Evolutionary conservation across 2,888 invertebrate species (phyloP).

Genomic region (Volucella inflata): DNA sequence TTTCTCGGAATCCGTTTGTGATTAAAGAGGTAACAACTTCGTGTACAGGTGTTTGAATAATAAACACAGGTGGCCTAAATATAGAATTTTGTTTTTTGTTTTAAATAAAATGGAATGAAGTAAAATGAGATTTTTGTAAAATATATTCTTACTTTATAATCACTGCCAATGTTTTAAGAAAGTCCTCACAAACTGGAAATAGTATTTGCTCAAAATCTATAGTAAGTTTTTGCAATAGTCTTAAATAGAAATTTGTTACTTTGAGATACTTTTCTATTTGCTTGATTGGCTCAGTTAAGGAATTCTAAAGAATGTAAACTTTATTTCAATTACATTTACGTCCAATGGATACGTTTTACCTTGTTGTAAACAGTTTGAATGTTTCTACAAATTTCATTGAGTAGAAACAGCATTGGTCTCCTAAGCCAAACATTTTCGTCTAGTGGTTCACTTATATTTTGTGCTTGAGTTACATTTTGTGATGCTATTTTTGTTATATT

Average conservation of each 20-base stretch:
- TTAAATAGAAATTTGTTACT: slow-evolving; percentile 76
- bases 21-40: slow-evolving; percentile 33
- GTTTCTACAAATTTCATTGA: slow-evolving; percentile 73
- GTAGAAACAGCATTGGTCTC: slow-evolving; percentile 72
- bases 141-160: slow-evolving; percentile 33
- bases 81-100: background rate
- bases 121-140: background rate
- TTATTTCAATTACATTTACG: background rate
- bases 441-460: background rate
- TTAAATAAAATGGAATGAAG: background rate
- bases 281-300: slow-evolving; percentile 62
- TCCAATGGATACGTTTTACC: slow-evolving; percentile 32
- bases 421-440: slow-evolving; percentile 73
- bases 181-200: slow-evolving; percentile 62
- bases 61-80: slow-evolving; percentile 42
- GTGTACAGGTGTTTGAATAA: slow-evolving; percentile 24
- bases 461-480: slow-evolving; percentile 52
- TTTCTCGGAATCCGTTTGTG: slow-evolving; percentile 23
- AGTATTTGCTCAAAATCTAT: slow-evolving; percentile 79
- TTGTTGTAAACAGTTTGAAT: slow-evolving; percentile 65
- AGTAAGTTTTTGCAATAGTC: slow-evolving; percentile 76
- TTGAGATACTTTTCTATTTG: slow-evolving; percentile 77
- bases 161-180: slow-evolving; percentile 54
- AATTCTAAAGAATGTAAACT: slow-evolving; percentile 50
- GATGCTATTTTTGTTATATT: slow-evolving; percentile 75